A percentile compares a stretch with the other conserved stretches of the same genome.
phyloP scores from a whole-genome alignment of 2,888 invertebrate genomes.

The Nemotelus pantherinus region DNA sequence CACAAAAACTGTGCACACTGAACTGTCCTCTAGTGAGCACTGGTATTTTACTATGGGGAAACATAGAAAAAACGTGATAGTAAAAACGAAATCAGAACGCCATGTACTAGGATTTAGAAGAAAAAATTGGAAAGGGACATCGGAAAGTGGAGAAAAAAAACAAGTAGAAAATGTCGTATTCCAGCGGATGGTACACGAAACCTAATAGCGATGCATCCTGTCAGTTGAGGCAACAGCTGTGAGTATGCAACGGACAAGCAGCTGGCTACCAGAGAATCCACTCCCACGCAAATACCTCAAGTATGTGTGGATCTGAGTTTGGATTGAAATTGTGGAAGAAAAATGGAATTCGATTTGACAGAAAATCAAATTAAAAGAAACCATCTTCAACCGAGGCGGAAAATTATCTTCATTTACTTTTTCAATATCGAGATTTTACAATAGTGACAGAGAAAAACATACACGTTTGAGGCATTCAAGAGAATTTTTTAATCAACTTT shows the following conservation, averaged over 20 bases:
- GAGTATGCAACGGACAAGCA: too few relatives aligned
- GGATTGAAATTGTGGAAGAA: slow-evolving; percentile 34
- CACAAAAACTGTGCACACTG: slow-evolving; percentile 24
- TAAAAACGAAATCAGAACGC: slow-evolving; percentile 11
- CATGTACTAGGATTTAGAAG: not conserved
- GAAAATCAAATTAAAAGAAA: slow-evolving; percentile 50
- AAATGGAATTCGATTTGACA: slow-evolving; percentile 49
- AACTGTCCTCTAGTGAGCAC: not conserved
- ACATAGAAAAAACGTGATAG: not conserved
- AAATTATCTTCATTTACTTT: slow-evolving; percentile 1
- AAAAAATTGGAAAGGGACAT: not conserved
- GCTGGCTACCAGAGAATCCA: not conserved
- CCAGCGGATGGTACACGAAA: not conserved
- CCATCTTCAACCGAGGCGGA: slow-evolving; percentile 25
- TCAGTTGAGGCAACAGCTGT: too few relatives aligned
- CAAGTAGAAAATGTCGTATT: slow-evolving; percentile 25
- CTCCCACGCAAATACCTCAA: not conserved
- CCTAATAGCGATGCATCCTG: not conserved
- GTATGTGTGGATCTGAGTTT: slow-evolving; percentile 11
- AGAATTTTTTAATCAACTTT: too few relatives aligned
- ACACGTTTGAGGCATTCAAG: too few relatives aligned
- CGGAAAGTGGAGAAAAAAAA: slow-evolving; percentile 30
- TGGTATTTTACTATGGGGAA: not conserved
- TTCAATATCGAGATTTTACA: not conserved
- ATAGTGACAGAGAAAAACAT: too few relatives aligned